Evolutionary conservation across 2,113 vertebrate species (phyloP).

Genomic region (Octodon degus): DNA sequence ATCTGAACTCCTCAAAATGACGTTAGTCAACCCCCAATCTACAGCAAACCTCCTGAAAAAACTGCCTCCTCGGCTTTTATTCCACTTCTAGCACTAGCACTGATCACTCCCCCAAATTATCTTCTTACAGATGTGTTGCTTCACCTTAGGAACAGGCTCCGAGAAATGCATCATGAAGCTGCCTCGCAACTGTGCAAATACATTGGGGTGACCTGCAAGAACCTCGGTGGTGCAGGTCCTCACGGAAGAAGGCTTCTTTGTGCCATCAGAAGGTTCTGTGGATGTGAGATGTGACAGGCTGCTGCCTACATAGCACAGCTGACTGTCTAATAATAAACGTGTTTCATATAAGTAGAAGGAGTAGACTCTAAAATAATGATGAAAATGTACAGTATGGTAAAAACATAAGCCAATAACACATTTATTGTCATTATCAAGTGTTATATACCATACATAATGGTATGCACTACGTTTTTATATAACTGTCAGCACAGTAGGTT

Average conservation of each 20-base stretch:
- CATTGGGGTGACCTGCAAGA: neutral
- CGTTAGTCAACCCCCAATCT: too few species aligned
- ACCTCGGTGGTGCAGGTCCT: neutral
- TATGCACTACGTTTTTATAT: neutral
- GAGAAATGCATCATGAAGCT: neutral
- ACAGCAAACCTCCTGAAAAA: neutral
- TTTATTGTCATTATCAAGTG: neutral
- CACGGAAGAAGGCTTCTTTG: neutral
- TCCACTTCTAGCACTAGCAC: neutral
- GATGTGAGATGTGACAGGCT: neutral
- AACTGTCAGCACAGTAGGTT: neutral
- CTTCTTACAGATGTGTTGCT: neutral
- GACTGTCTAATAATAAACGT: neutral
- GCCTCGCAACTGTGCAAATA: too few species aligned
- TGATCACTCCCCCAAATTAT: neutral
- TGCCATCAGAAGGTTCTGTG: neutral
- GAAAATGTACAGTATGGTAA: neutral
- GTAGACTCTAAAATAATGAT: neutral
- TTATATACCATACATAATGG: neutral
- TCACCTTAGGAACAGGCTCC: neutral
- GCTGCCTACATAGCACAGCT: neutral
- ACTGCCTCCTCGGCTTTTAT: neutral
- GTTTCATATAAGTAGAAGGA: neutral
- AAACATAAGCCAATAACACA: neutral
- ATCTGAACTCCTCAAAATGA: neutral